Percentiles rank a stretch among this genome's conserved stretches.
These are phyloP conservation scores for Mercenaria mercenaria DNA, from an alignment of 1,140 invertebrate species.

Conservation along the genomic window DNA sequence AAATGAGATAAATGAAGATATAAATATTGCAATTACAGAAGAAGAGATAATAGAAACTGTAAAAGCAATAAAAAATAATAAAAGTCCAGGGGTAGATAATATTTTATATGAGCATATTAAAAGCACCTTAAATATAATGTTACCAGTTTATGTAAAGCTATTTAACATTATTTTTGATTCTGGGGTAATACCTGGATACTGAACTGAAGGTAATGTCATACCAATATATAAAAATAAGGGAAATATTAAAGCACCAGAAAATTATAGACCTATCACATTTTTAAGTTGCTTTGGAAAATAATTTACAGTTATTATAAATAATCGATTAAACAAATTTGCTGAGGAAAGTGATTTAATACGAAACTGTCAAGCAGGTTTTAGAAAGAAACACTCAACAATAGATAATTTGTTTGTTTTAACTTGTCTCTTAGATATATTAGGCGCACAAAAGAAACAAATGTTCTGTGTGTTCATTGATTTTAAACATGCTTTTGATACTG, in stretches of 20 bases:
- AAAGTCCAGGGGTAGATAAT: slow-evolving; percentile 6
- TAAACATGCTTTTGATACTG: neutral
- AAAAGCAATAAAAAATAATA: slow-evolving; percentile 11
- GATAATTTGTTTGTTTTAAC: neutral
- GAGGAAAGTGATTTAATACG: neutral
- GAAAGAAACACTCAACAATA: neutral
- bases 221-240: neutral
- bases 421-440: neutral
- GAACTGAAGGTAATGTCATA: no score
- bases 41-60: neutral
- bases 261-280: neutral
- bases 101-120: slow-evolving; percentile 58
- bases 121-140: slow-evolving; percentile 7
- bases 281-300: neutral
- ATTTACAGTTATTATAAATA: neutral
- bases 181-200: no score
- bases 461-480: neutral
- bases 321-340: neutral
- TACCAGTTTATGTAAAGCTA: slow-evolving; percentile 44
- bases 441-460: neutral
- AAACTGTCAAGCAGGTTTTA: neutral
- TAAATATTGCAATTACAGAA: slow-evolving; percentile 6
- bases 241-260: neutral
- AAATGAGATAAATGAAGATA: neutral
- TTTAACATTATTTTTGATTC: no score